A percentile compares a stretch with the other conserved stretches of the same genome.
Conservation (phyloP, 2,888 invertebrate species). For the Cantharis rufa region DNA sequence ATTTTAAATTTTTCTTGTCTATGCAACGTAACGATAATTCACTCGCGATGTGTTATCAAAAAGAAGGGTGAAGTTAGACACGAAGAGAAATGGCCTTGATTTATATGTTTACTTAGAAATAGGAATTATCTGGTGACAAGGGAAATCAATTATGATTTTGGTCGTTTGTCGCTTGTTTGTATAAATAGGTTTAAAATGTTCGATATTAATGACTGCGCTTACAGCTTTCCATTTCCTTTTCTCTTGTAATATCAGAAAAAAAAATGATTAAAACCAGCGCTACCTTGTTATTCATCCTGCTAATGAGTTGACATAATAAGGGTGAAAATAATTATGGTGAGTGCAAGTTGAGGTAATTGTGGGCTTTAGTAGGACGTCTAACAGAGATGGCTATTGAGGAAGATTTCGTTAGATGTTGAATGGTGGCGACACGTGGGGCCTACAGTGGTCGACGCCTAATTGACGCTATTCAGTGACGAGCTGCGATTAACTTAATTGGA, state of each 20-base stretch:
- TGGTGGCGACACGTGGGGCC: constrained; percentile 39
- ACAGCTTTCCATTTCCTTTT: background rate
- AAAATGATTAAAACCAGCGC: background rate
- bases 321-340: constrained; percentile 7
- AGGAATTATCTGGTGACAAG: constrained; percentile 3
- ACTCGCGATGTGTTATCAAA: background rate
- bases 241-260: background rate
- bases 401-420: constrained; percentile 15
- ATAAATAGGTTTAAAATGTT: background rate
- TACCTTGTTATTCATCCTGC: constrained; percentile 1
- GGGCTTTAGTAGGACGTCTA: background rate
- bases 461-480: constrained; percentile 53
- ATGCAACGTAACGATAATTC: background rate
- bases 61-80: constrained; percentile 1
- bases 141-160: constrained; percentile 4
- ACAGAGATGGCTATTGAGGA: background rate
- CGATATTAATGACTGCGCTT: background rate
- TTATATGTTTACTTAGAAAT: constrained; percentile 4
- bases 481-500: constrained; percentile 55
- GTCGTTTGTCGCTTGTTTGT: constrained; percentile 2
- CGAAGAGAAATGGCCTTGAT: constrained; percentile 2
- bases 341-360: constrained; percentile 15
- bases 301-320: constrained; percentile 18
- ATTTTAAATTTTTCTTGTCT: background rate
- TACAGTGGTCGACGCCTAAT: constrained; percentile 48